These are phyloP conservation scores for Microctonus aethiopoides DNA, from an alignment of 2,888 invertebrate species.

Conservation along the genomic window DNA sequence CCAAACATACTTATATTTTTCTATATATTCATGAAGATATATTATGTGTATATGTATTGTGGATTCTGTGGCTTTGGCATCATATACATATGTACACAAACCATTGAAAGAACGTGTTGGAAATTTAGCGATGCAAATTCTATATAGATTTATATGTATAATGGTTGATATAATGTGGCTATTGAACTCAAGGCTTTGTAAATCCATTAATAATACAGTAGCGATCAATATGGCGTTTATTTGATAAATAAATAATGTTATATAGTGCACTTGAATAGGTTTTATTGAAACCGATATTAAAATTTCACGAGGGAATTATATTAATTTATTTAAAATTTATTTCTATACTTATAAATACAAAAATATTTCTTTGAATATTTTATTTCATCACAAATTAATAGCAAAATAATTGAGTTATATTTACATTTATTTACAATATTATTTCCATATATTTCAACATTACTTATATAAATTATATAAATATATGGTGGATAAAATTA, in stretches of 20 bases:
- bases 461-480: not conserved
- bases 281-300: too few relatives aligned
- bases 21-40: not conserved
- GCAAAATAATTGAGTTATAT: not conserved
- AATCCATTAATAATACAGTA: too few relatives aligned
- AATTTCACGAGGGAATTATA: too few relatives aligned
- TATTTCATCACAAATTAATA: not conserved
- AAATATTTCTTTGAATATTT: not conserved
- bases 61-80: constrained; percentile 5
- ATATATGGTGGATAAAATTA: too few relatives aligned
- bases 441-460: not conserved
- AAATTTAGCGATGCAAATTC: constrained; percentile 53
- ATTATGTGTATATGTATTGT: constrained; percentile 15
- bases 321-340: too few relatives aligned
- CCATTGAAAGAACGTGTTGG: constrained; percentile 48
- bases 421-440: not conserved
- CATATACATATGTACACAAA: constrained; percentile 12
- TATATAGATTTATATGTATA: constrained; percentile 49
- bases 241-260: not conserved
- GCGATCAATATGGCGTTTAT: too few relatives aligned
- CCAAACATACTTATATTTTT: constrained; percentile 42
- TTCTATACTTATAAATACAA: too few relatives aligned
- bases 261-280: not conserved
- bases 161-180: constrained; percentile 44
- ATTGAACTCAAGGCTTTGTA: constrained; percentile 53